Base-by-base conservation (phyloP, 2,113 vertebrate genomes). In the Lipotes vexillifer region DNA sequence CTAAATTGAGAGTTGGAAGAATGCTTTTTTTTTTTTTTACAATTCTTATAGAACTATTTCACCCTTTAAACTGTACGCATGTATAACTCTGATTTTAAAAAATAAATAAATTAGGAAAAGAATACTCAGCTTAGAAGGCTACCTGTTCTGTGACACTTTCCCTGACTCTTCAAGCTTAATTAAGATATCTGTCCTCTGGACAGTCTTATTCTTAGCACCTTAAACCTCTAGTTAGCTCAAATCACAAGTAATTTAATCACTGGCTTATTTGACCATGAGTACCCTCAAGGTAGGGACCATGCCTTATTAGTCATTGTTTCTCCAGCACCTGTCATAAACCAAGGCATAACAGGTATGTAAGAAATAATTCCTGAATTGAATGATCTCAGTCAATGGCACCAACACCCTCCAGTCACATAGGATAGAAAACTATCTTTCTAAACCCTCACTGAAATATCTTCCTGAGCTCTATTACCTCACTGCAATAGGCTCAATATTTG, bases 311-410 rank as follows among this genome's bases (percentile, higher is more conserved):
- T 68, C 33, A 68, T 4, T 72, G 57, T 68, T 52, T 86, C 44
- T 15, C 61, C 20, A 88, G 25, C 49, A 75, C 11, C 38, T 93
- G 33, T 77, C 36, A 92, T 38, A 68, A 88, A 61, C 4, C 29
- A 25, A 89, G 52, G 69, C 38, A 41, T 17, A 69, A 63, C 12
- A 8, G 29, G 41, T 61, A 44, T 69, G 5, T 61, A 61, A 83
- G 38, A 96, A 90, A 52, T 71, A 77, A 52, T 89, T 89, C 61
- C 78, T 93, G 63, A 84, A 93, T 8, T 93, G 75, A 82, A 96
- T 89, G 44, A 77, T 78, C n/a, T 93, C 49, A 69, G 36, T 82
- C 83, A 65, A 74, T 31, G 17, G 59, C 84, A 83, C 49, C 61
- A 89, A 83, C 18, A 69, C 27, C 85, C 61, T 89, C 78, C 33